Evolutionary conservation across 2,113 vertebrate genomes (phyloP), one percentile per base, ranked within the genome.

Genomic region (Paratilapia polleni): DNA sequence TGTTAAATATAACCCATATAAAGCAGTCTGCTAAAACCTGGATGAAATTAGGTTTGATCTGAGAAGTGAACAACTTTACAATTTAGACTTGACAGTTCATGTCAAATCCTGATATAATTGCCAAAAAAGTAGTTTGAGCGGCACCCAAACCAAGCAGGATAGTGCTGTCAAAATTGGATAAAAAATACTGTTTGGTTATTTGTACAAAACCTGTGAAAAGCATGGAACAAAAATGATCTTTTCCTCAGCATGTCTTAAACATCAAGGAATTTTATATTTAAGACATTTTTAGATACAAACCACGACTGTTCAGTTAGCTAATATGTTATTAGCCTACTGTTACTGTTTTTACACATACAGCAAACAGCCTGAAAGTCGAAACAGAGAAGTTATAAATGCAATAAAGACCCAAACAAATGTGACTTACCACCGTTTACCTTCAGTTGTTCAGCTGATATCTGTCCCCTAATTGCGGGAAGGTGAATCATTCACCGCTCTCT

Each of bases 141-240:
- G 20, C 61, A 64, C 62, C 20, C 62, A 64, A 41, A 24, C 12
- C 34, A 41, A 38, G 56, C 56, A 59, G 7, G n/a, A 0, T 0
- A 66, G 63, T 24, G 63, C 62, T 66, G 36, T 66, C n/a, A 66
- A 0, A 0, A 13, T 10, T 36, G 36, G 41, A 38, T 38, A 22
- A 68, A 47, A 26, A 47, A 26, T 68, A 47, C 47, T 68, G 22
- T 68, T 68, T 68, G 41, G 22, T 28, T 68, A 68, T 28, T 3
- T 24, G 26, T 68, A 43, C 1, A 0, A 11, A 47, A 17, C 47
- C 15, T 49, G 22, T 28, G 24, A 28, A 52, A 0, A 70, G 52
- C 43, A 52, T 52, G 26, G 2, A 4, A 15, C 8, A 2, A 0
- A 1, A 43, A 68, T 28, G 1, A 28, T 70, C 22, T 11, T 68